A percentile compares a stretch with the other conserved stretches of the same genome.
Conservation (phyloP, 2,888 invertebrate genomes). For the Coronaproctus castanopsis region DNA sequence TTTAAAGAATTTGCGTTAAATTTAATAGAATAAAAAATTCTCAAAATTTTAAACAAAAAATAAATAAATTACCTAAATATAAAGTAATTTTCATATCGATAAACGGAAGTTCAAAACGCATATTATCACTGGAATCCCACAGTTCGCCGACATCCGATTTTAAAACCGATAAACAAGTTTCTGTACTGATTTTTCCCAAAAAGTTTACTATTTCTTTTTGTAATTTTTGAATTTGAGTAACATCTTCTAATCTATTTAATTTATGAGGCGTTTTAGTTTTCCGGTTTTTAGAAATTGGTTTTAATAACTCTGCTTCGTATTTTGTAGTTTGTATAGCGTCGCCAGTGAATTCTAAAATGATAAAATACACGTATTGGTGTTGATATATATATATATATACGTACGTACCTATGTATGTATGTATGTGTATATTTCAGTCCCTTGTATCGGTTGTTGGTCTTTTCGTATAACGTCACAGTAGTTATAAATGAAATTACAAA, state of each 20-base stretch:
- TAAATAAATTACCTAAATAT: slow-evolving; percentile 7
- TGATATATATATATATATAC: not conserved
- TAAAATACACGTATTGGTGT: not conserved
- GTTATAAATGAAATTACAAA: no score
- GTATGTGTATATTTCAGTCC: no score
- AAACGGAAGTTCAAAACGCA: slow-evolving; percentile 7
- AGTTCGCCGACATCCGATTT: not conserved
- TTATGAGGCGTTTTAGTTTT: slow-evolving; percentile 1
- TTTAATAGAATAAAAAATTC: no score
- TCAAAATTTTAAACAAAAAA: no score
- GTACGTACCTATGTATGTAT: slow-evolving; percentile 1
- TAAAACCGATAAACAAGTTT: slow-evolving; percentile 5
- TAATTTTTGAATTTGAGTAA: slow-evolving; percentile 1
- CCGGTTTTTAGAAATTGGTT: not conserved
- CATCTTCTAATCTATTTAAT: not conserved
- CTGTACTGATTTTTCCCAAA: slow-evolving; percentile 7
- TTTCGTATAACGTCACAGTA: no score
- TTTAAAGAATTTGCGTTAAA: no score
- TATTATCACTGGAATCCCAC: not conserved
- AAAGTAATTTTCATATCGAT: slow-evolving; percentile 6
- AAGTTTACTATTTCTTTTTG: slow-evolving; percentile 7
- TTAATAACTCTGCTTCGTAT: slow-evolving; percentile 4
- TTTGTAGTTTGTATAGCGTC: slow-evolving; percentile 5
- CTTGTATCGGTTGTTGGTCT: no score
- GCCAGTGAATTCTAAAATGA: slow-evolving; percentile 5